Base-by-base conservation (phyloP, 2,797 vertebrate genomes). In the Enteromius treurensis region DNA sequence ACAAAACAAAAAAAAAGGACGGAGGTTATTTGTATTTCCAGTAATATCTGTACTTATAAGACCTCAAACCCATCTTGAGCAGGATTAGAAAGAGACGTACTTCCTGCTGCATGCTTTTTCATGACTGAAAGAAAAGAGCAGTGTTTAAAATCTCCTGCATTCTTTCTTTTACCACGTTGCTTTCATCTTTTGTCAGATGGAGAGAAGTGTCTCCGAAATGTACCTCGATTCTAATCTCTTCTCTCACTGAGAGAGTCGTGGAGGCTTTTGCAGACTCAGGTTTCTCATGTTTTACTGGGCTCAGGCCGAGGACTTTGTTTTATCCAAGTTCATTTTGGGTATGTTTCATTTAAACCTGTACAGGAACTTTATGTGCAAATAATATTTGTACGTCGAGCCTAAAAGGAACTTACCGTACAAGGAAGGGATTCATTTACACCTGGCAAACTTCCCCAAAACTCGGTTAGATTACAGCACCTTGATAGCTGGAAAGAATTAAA, bases 151-250 rank as follows among this genome's bases (percentile, higher is more conserved):
- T 37, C 51, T n/a, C 45, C 34, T 29, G 49, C 80, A 53, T 76
- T 76, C 80, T 82, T 82, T 75, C 47, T 53, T 67, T 51, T 64
- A 19, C 15, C 21, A 42, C 60, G 1, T 29, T 65, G 71, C 80
- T 82, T 82, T 80, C 71, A 67, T 84, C 32, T 49, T 81, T 75
- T 64, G 80, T 69, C 70, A 78, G 78, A 85, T 76, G 82, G 62
- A 84, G 53, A 80, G 58, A 83, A 8, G 37, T 40, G 37, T 40
- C 37, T 40, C 37, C 37, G n/a, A 76, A 78, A 37, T 23, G 77
- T 69, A 53, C 71, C 64, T 68, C 45, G 82, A 85, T 88, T 77
- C 11, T 53, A 85, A 88, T 87, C 84, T 85, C 51, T n/a, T 55
- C 70, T 62, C 62, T 75, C 68, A 75, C 58, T 77, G 51, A 34